phyloP scores from a whole-genome alignment of 2,797 vertebrate species.

The Valencia hispanica region DNA sequence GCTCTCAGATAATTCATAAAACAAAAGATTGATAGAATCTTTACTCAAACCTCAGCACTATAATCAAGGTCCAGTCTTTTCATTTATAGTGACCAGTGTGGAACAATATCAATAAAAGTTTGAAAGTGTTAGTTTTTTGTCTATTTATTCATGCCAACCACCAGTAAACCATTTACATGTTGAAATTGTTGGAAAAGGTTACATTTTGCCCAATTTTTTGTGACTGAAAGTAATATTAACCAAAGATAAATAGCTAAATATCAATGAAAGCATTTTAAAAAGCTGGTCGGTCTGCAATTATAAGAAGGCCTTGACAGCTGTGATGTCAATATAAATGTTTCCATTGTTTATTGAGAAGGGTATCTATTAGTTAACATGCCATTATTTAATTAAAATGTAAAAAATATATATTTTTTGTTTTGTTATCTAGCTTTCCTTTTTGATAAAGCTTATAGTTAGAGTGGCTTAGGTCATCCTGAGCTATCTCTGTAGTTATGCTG shows the following conservation, averaged over 20 bases:
- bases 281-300: not conserved
- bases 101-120: not conserved
- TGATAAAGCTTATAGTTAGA: too few species aligned
- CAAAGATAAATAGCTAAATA: not conserved
- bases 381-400: too few species aligned
- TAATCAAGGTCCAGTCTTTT: not conserved
- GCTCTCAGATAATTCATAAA: conserved; percentile 2
- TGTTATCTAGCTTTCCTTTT: too few species aligned
- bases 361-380: too few species aligned
- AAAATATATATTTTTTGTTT: too few species aligned
- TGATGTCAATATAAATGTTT: not conserved
- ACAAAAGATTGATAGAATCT: not conserved
- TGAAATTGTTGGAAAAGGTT: not conserved
- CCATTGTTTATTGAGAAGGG: not conserved
- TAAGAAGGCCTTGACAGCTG: not conserved
- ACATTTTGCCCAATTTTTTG: too few species aligned
- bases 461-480: too few species aligned
- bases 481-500: too few species aligned
- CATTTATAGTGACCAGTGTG: not conserved
- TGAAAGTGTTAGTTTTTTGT: not conserved
- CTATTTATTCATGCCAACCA: not conserved
- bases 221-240: too few species aligned
- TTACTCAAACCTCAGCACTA: not conserved
- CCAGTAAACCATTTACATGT: not conserved
- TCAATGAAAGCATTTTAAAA: not conserved